These are phyloP conservation scores for Ramphastos sulfuratus DNA, from an alignment of 2,113 vertebrate genomes.

Conservation along the genomic window DNA sequence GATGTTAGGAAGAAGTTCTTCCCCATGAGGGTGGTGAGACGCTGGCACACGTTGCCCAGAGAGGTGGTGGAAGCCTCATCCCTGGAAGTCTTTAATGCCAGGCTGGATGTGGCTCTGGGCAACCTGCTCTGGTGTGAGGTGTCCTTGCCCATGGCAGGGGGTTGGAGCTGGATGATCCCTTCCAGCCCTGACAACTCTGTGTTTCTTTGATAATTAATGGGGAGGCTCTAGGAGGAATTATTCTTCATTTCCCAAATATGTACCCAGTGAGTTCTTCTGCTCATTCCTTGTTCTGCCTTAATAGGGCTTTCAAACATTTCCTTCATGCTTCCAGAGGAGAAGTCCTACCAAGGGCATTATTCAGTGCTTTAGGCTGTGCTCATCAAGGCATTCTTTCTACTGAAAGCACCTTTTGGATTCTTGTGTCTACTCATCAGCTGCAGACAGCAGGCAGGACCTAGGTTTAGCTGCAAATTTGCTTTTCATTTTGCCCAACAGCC, in stretches of 20 bases:
- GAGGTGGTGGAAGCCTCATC: too few species aligned
- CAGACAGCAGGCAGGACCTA: constrained; percentile 45
- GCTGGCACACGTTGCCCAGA: too few species aligned
- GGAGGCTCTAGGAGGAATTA: constrained; percentile 63
- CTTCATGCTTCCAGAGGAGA: constrained; percentile 34
- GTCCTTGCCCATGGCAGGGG: too few species aligned
- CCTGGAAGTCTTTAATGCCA: too few species aligned
- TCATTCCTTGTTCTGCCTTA: constrained; percentile 31
- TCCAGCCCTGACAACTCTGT: too few species aligned
- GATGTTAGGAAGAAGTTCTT: too few species aligned
- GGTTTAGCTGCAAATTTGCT: constrained; percentile 76
- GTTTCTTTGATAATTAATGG: constrained; percentile 47
- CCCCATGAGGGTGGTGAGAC: too few species aligned
- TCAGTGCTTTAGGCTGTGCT: constrained; percentile 16
- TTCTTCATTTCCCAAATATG: constrained; percentile 30
- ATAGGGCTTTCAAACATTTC: constrained; percentile 35
- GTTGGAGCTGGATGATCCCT: too few species aligned
- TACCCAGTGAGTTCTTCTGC: constrained; percentile 33
- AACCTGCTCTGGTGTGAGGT: too few species aligned
- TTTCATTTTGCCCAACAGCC: constrained; percentile 79
- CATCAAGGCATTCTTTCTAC: constrained; percentile 47
- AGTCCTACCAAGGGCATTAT: neutral
- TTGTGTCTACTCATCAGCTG: constrained; percentile 45
- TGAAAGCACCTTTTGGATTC: constrained; percentile 49
- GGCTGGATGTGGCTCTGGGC: too few species aligned